phyloP scores from a whole-genome alignment of 2,888 invertebrate genomes.

The Halictus ligatus region DNA sequence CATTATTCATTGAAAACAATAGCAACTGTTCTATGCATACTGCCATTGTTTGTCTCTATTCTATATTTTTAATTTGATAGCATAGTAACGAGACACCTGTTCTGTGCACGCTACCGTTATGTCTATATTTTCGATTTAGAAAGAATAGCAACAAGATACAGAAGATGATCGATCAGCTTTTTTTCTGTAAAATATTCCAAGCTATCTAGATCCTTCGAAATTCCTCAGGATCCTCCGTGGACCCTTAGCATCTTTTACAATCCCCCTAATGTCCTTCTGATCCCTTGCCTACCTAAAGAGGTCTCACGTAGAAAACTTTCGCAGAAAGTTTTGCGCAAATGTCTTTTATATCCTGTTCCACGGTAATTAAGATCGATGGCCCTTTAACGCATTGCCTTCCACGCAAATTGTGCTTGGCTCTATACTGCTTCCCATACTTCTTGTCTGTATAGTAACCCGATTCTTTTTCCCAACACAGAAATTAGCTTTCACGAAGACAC shows the following conservation, averaged over 20 bases:
- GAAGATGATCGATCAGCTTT: not conserved
- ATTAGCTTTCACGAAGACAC: not conserved
- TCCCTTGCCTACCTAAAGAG: not conserved
- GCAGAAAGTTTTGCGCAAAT: not conserved
- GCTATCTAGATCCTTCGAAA: not conserved
- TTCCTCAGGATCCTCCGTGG: not conserved
- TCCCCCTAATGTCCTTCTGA: not conserved
- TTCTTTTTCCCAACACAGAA: not conserved
- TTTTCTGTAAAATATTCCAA: not conserved
- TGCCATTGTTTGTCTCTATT: not conserved
- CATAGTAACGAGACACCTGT: no score
- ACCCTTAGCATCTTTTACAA: not conserved
- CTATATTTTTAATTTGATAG: not conserved
- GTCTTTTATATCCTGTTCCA: conserved; percentile 11
- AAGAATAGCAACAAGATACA: not conserved
- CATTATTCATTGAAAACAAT: not conserved
- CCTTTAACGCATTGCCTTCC: not conserved
- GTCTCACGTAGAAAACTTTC: conserved; percentile 9
- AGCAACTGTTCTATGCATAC: not conserved
- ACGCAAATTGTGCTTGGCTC: not conserved
- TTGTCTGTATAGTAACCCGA: not conserved
- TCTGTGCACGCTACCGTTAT: not conserved
- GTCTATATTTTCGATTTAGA: not conserved
- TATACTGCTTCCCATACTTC: not conserved
- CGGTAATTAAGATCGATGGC: conserved; percentile 1